Base-by-base conservation (phyloP, 2,113 vertebrate species). In the Bagarius yarrelli region DNA sequence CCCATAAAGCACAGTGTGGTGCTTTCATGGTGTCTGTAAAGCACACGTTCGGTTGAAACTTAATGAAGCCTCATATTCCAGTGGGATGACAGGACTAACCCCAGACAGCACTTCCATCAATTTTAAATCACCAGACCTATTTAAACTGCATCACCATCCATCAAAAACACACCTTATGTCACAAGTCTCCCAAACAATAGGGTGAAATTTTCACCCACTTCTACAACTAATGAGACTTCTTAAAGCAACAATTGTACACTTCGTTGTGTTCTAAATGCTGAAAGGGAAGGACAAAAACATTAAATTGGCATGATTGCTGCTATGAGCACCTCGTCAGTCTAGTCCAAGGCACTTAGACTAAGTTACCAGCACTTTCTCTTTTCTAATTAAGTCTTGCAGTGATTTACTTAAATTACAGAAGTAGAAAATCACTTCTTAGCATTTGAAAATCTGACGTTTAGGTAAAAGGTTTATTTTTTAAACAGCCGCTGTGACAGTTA, bases 11-110 rank as follows among this genome's bases (percentile, higher is more conserved):
- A 61, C 79, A 74, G 52, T 53, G 72, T 66, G 56, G 66, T 77
- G 83, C 84, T 87, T 78, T 78, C 82, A 47, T 76, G 81, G 55
- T 64, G 84, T 83, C 79, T 57, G 25, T 19, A 34, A 32, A 23
- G 56, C n/a, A 25, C 16, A 81, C 30, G 70, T 69, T 78, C 21
- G 47, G 78, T 57, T 72, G 25, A n/a, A 57, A 47, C 32, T 47
- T 76, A 76, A 61, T 60, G 70, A 73, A 73, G 70, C 70, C 2
- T 73, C 50, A 18, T 12, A 34, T 21, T 55, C 27, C 50, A 44
- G 50, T 25, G 23, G 27, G 60, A 66, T 36, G 44, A 78, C 15
- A 30, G 63, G 40, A 63, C 40, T 23, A 56, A 50, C 27, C 63
- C 63, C 16, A n/a, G 63, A 79, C 50, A 56, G 50, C 23, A 40